These are phyloP conservation scores for Poeciliopsis prolifica DNA, from an alignment of 2,113 vertebrate species.

Conservation along the genomic window DNA sequence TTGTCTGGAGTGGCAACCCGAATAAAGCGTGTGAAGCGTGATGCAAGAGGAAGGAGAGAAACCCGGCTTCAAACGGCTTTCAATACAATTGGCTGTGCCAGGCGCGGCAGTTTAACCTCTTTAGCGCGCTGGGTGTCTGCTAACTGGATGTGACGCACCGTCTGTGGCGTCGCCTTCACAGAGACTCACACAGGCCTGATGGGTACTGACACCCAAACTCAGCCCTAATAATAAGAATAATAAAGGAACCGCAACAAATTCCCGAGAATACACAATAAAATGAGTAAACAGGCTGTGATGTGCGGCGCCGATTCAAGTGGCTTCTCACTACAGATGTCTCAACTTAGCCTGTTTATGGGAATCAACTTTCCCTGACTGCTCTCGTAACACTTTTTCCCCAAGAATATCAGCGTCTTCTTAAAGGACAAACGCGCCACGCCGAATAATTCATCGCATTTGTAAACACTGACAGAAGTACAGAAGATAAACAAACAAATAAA, in stretches of 20 bases:
- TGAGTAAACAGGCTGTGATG: conserved; percentile 66
- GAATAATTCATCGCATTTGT: conserved; percentile 74
- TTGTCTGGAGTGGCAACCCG: conserved; percentile 73
- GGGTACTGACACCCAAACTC: conserved; percentile 73
- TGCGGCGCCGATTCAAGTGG: conserved; percentile 69
- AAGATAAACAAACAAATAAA: conserved; percentile 72
- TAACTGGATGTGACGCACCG: conserved; percentile 78
- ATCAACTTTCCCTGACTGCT: conserved; percentile 76
- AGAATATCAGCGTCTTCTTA: conserved; percentile 69
- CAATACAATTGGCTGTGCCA: conserved; percentile 82
- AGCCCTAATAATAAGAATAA: conserved; percentile 45
- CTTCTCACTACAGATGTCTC: conserved; percentile 71
- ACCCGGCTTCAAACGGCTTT: conserved; percentile 79
- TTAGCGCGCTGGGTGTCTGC: conserved; percentile 73
- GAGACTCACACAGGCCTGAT: conserved; percentile 68
- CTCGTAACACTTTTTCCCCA: conserved; percentile 62
- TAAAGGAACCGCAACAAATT: conserved; percentile 70
- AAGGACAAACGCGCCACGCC: conserved; percentile 70
- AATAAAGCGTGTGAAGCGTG: conserved; percentile 74
- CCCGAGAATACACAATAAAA: conserved; percentile 55
- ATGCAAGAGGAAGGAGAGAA: conserved; percentile 67
- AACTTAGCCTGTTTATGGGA: conserved; percentile 78
- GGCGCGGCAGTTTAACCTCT: conserved; percentile 82
- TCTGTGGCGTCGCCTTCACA: conserved; percentile 76
- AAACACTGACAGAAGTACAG: conserved; percentile 72